Evolutionary conservation across 2,797 vertebrate genomes (phyloP), one percentile per base, ranked within the genome.

Genomic region (Sylvia borin): DNA sequence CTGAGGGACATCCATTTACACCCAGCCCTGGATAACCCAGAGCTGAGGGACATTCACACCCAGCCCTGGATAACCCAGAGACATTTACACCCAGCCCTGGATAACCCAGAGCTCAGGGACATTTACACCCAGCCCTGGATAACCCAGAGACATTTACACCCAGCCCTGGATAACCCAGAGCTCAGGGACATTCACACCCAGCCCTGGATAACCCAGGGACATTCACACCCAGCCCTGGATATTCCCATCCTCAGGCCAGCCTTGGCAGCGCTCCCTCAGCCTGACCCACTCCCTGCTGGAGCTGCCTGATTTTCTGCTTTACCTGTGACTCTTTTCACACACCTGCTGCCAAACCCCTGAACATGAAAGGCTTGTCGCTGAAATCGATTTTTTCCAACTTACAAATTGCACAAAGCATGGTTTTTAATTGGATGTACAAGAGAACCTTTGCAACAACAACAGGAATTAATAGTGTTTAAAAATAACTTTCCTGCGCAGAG

Each of bases 341-440:
- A 60, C 57, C 57, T 31, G 29, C 4, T 5, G 11, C 43, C 51
- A 32, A 16, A 58, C 3, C 17, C 25, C 84, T 21, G 19, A 77
- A 61, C 66, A 42, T 8, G 62, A 68, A 60, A 54, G 45, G 14
- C 62, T 53, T 1, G 2, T 24, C 34, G 0, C 62, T 16, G 26
- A 21, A 68, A 95, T 93, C 48, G 84, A 95, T 84, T 88, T 82
- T 74, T 73, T 48, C 9, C 53, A 57, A 54, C 78, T 87, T 92
- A 85, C 58, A 95, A 95, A 95, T 92, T 43, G 76, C 92, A 87
- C 43, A 25, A 85, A 94, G 70, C 67, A 3, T 13, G 71, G 8
- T 1, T 92, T 93, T 92, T 95, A 95, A 95, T 95, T 95, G 81
- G 81, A 79, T 85, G 85, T 78, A 77, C 92, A 48, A 73, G 60